Conservation (phyloP, 2,797 vertebrate species). For the Bradypodion pumilum region DNA sequence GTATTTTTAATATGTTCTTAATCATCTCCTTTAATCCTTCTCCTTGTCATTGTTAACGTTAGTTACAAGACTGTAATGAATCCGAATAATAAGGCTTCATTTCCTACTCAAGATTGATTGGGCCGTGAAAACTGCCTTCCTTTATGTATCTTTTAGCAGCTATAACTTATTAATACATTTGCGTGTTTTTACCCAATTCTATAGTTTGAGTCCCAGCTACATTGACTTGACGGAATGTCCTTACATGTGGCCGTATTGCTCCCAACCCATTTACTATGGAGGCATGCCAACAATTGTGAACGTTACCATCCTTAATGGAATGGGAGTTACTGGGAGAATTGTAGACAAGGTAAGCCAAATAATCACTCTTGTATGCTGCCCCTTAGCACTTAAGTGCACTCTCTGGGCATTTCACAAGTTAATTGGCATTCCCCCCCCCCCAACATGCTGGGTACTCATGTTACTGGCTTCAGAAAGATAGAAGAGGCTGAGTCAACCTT, state of each 20-base stretch:
- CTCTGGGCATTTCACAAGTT: too few species aligned
- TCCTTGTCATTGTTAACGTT: not conserved
- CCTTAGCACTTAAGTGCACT: too few species aligned
- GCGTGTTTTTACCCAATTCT: conserved; percentile 14
- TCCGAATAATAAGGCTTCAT: not conserved
- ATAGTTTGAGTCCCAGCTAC: conserved; percentile 96
- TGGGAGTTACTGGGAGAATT: conserved; percentile 96
- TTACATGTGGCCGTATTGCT: conserved; percentile 99
- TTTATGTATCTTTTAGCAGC: not conserved
- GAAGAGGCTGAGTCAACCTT: too few species aligned
- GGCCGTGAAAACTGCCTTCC: accelerated
- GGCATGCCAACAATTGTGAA: conserved; percentile 98
- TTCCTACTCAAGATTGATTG: not conserved
- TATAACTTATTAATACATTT: not conserved
- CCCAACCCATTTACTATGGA: conserved; percentile 98
- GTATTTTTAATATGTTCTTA: not conserved
- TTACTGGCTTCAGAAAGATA: too few species aligned
- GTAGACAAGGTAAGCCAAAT: conserved; percentile 96
- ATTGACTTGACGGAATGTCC: conserved; percentile 96
- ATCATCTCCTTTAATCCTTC: too few species aligned
- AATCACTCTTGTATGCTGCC: too few species aligned
- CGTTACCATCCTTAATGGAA: conserved; percentile 96
- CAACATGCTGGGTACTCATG: too few species aligned
- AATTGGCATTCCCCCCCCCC: too few species aligned
- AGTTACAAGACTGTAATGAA: not conserved